Evolutionary conservation across 2,888 invertebrate genomes (phyloP).

Genomic region (Abrostola tripartita): DNA sequence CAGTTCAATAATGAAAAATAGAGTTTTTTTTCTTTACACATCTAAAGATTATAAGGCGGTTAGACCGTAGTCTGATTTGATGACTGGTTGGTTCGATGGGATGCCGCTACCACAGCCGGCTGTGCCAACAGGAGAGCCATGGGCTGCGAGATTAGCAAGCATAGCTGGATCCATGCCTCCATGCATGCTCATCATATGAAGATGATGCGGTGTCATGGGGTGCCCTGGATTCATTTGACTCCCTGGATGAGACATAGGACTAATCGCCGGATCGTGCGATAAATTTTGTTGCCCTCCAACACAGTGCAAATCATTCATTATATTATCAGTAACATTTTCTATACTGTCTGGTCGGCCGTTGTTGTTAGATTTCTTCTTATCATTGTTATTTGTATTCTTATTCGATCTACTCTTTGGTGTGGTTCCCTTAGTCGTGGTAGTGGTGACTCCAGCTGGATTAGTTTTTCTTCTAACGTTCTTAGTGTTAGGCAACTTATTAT

Average conservation of each 20-base stretch:
- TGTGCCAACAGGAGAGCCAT: conserved; percentile 87
- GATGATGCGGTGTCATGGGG: conserved; percentile 86
- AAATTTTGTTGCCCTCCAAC: conserved; percentile 85
- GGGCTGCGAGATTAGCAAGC: conserved; percentile 84
- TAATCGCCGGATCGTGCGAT: conserved; percentile 84
- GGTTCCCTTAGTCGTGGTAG: conserved; percentile 86
- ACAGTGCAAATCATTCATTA: conserved; percentile 89
- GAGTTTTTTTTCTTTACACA: conserved; percentile 81
- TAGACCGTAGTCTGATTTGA: conserved; percentile 96
- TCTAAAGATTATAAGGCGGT: conserved; percentile 90
- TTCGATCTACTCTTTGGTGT: conserved; percentile 91
- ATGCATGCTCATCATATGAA: conserved; percentile 85
- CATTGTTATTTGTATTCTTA: conserved; percentile 87
- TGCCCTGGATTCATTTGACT: conserved; percentile 85
- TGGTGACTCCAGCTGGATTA: conserved; percentile 91
- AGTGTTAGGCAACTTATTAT: conserved; percentile 96
- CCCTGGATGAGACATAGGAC: conserved; percentile 85
- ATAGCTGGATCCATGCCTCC: conserved; percentile 84
- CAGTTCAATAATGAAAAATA: conserved; percentile 83
- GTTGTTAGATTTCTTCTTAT: conserved; percentile 86
- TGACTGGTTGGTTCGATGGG: conserved; percentile 87
- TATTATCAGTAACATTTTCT: conserved; percentile 90
- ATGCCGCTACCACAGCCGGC: conserved; percentile 84
- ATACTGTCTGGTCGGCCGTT: conserved; percentile 89
- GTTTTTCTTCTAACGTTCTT: conserved; percentile 93